Base-by-base conservation (phyloP, 2,888 invertebrate species). In the Eilema griseolum region DNA sequence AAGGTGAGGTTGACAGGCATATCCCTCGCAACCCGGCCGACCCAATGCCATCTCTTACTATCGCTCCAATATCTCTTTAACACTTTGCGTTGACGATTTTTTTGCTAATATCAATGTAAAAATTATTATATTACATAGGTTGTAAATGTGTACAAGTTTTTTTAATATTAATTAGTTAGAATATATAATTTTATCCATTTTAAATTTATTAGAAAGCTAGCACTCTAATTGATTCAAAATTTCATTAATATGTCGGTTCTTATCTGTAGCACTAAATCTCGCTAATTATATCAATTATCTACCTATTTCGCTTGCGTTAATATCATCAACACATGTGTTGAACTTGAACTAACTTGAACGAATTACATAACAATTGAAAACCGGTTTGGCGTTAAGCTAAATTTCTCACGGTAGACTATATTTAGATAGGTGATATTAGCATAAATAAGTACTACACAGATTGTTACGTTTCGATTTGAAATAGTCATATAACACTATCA, bases 301-400 rank as follows among this genome's bases (percentile, higher is more conserved):
- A 52, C 10, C 8, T n/a, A 52, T 52, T n/a, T 52, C 20, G 52
- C n/a, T 52, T 10, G 52, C 10, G n/a, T 52, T 52, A 8, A 52
- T 10, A n/a, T n/a, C 52, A n/a, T 52, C 52, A 52, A 52, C n/a
- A 52, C n/a, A 33, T 31, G 61, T 11, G 31, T 61, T 61, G 61
- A 61, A 61, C 61, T 61, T 61, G 61, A 61, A 61, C 61, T 33
- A 61, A 33, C 20, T 20, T 61, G 33, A 31, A 61, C 31, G 31
- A n/a, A 61, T 61, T 61, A 61, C 20, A 31, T 26, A 64, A 64
- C 52, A 63, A 63, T 62, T 62, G 24, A 10, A 28, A 64, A 64
- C 64, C 28, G 64, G 64, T 64, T 64, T 31, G 4, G 28, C 52
- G 12, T 31, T 12, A 11, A 52, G 52, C 14, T 14, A 56, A 31